Evolutionary conservation across 1,140 invertebrate genomes (phyloP).

Genomic region (Lepidurus packardi): DNA sequence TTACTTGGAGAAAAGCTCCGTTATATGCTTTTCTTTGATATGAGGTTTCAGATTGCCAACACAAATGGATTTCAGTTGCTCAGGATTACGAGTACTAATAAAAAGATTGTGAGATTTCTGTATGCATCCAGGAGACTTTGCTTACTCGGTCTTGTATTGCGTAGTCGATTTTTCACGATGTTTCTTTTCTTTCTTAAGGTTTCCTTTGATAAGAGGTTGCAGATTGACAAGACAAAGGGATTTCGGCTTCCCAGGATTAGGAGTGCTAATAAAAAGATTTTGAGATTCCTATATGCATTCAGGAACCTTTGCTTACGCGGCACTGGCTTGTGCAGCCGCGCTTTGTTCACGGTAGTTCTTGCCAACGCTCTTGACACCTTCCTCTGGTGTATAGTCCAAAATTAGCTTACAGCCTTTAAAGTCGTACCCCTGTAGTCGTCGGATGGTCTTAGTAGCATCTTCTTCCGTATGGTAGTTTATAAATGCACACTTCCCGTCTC

Average conservation of each 20-base stretch:
- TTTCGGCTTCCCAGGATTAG: neutral
- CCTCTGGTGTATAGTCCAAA: neutral
- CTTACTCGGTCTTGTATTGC: neutral
- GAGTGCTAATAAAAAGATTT: neutral
- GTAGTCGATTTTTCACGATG: no score
- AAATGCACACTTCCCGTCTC: neutral
- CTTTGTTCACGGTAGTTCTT: neutral
- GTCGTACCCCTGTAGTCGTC: neutral
- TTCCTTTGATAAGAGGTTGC: neutral
- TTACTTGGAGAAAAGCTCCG: neutral
- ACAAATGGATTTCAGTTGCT: neutral
- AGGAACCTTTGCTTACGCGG: neutral
- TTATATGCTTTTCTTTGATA: neutral
- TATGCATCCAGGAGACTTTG: neutral
- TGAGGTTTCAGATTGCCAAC: neutral
- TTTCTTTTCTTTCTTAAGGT: neutral
- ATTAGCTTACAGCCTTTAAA: neutral
- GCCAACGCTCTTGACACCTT: neutral
- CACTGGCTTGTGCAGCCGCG: neutral
- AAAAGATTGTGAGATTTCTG: neutral
- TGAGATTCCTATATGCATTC: neutral
- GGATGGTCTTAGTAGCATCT: neutral
- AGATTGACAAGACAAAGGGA: neutral
- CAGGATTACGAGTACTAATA: neutral
- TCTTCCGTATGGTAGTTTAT: neutral